Evolutionary conservation across 64 coral and sea anemone genomes (phyloP).

Genomic region (Dendronephthya gigantea): DNA sequence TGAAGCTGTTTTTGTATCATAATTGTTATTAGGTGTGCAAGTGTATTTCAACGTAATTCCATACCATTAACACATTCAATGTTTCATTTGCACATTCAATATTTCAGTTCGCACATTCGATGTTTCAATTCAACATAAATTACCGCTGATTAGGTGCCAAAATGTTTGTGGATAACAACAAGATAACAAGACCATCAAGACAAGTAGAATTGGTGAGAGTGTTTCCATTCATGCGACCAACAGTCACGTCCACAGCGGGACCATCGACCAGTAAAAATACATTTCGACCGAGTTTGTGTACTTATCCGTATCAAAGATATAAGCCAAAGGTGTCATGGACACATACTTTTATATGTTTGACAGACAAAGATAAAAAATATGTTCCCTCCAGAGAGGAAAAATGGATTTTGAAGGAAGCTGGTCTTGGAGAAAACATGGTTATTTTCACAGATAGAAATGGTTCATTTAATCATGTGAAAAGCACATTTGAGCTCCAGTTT

Average conservation of each 20-base stretch:
- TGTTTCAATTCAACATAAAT: neutral
- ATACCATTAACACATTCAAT: no score
- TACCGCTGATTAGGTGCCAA: neutral
- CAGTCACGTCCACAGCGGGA: neutral
- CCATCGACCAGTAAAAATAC: neutral
- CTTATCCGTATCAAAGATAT: slow-evolving; percentile 3
- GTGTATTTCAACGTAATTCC: no score
- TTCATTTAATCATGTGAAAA: slow-evolving; percentile 12
- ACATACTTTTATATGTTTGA: slow-evolving; percentile 21
- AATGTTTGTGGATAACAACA: neutral
- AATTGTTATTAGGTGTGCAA: no score
- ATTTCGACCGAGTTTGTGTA: neutral
- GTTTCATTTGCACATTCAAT: no score
- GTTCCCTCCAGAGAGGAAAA: slow-evolving; percentile 24
- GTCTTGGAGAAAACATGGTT: slow-evolving; percentile 28
- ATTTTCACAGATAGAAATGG: slow-evolving; percentile 34
- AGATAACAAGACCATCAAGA: neutral
- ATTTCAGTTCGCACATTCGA: no score
- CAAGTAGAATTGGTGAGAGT: neutral
- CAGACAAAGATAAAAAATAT: neutral
- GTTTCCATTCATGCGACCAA: neutral
- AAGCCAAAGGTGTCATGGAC: neutral
- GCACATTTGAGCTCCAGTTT: slow-evolving; percentile 11
- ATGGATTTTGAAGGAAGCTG: slow-evolving; percentile 12
- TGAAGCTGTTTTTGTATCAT: no score